Conservation (phyloP, 2,113 vertebrate genomes). For the Trochalopteron elliotii region DNA sequence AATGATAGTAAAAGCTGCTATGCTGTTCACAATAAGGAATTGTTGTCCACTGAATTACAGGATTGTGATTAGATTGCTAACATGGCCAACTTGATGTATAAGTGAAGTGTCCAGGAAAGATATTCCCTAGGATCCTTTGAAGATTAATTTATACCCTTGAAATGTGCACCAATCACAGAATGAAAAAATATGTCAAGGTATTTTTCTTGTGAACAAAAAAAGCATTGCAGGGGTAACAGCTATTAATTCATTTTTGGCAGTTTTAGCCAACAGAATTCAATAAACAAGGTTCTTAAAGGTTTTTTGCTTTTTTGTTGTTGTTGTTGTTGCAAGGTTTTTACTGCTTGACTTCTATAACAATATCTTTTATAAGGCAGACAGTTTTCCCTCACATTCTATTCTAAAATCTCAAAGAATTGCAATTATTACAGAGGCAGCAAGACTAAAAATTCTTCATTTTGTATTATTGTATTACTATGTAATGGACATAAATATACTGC, state of each 20-base stretch:
- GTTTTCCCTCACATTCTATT: neutral
- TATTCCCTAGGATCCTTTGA: slow-evolving; percentile 71
- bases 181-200: slow-evolving; percentile 78
- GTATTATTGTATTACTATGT: neutral
- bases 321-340: slow-evolving; percentile 13
- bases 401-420: neutral
- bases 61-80: slow-evolving; percentile 82
- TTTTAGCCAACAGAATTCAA: slow-evolving; percentile 69
- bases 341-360: neutral
- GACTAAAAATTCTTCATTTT: neutral
- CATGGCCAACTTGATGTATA: slow-evolving; percentile 77
- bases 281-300: slow-evolving; percentile 55
- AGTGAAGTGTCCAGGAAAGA: slow-evolving; percentile 71
- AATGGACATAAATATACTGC: neutral
- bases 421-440: neutral
- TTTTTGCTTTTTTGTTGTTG: neutral
- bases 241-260: slow-evolving; percentile 74
- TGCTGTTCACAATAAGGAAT: slow-evolving; percentile 78
- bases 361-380: neutral
- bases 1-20: slow-evolving; percentile 78
- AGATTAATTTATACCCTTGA: slow-evolving; percentile 82
- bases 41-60: slow-evolving; percentile 80
- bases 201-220: slow-evolving; percentile 76
- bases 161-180: slow-evolving; percentile 75
- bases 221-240: slow-evolving; percentile 41